These are phyloP conservation scores for Ernsta delagoae DNA, from an alignment of 2,888 invertebrate species.

Conservation along the genomic window DNA sequence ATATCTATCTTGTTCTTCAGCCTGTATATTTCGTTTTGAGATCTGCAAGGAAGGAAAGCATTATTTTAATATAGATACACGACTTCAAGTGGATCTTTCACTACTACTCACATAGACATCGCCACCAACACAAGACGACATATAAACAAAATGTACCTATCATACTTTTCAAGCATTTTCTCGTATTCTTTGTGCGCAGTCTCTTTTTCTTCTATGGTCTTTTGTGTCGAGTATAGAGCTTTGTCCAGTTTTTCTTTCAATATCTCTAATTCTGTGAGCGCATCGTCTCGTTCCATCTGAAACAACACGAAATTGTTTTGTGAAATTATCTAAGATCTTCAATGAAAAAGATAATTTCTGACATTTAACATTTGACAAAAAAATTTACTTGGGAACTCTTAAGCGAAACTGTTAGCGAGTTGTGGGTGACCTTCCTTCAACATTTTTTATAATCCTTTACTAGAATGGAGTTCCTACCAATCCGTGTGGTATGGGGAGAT, in stretches of 20 bases:
- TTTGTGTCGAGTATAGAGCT: constrained; percentile 91
- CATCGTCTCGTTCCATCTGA: constrained; percentile 94
- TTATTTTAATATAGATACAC: not conserved
- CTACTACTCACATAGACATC: constrained; percentile 49
- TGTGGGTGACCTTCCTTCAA: no score
- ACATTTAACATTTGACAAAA: no score
- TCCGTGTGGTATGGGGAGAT: no score
- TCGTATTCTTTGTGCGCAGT: constrained; percentile 95
- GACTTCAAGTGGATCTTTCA: constrained; percentile 36
- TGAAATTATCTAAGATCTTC: not conserved
- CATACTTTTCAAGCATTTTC: constrained; percentile 96
- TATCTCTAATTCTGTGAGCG: constrained; percentile 93
- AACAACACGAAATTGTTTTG: constrained; percentile 44
- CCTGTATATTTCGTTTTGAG: constrained; percentile 95
- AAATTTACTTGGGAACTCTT: no score
- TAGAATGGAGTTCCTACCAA: no score
- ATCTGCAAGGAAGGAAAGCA: constrained; percentile 80
- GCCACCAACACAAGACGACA: constrained; percentile 77
- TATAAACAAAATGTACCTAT: constrained; percentile 86
- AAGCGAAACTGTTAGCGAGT: no score
- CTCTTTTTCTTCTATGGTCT: constrained; percentile 94
- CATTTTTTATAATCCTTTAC: no score
- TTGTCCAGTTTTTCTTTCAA: constrained; percentile 96
- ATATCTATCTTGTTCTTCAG: constrained; percentile 95
- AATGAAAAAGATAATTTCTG: not conserved